Evolutionary conservation across 2,113 vertebrate genomes (phyloP).

Genomic region (Piaya cayana): DNA sequence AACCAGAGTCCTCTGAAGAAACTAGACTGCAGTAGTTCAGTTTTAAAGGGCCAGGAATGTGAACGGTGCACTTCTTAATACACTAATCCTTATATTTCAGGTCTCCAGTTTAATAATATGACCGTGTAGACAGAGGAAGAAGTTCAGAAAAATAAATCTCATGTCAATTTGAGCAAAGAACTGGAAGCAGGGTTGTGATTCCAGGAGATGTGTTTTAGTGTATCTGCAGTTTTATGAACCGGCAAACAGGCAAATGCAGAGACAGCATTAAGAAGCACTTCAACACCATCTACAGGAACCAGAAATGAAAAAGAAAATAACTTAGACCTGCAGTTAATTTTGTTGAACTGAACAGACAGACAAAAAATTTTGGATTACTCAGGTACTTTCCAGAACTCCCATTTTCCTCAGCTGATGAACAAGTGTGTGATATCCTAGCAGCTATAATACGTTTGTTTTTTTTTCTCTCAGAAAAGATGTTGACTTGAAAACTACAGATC

Average conservation of each 20-base stretch:
- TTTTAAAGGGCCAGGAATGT: neutral
- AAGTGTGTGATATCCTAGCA: neutral
- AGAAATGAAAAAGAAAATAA: neutral
- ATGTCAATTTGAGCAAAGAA: neutral
- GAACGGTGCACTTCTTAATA: neutral
- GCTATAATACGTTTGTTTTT: neutral
- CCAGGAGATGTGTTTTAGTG: neutral
- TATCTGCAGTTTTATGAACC: neutral
- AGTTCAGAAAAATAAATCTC: neutral
- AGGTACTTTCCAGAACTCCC: neutral
- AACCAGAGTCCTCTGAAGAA: neutral
- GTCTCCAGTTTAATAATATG: neutral
- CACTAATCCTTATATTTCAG: neutral
- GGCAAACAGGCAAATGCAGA: neutral
- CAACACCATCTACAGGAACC: constrained; percentile 48
- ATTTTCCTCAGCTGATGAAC: neutral
- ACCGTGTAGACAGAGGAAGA: neutral
- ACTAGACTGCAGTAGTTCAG: neutral
- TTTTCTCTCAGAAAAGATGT: neutral
- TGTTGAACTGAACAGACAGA: neutral
- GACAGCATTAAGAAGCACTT: neutral
- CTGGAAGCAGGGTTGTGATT: neutral
- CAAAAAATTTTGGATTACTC: neutral
- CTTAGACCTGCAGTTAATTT: neutral
- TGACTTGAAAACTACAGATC: neutral